phyloP scores from a whole-genome alignment of 2,888 invertebrate genomes.

The Halictus quadricinctus region DNA sequence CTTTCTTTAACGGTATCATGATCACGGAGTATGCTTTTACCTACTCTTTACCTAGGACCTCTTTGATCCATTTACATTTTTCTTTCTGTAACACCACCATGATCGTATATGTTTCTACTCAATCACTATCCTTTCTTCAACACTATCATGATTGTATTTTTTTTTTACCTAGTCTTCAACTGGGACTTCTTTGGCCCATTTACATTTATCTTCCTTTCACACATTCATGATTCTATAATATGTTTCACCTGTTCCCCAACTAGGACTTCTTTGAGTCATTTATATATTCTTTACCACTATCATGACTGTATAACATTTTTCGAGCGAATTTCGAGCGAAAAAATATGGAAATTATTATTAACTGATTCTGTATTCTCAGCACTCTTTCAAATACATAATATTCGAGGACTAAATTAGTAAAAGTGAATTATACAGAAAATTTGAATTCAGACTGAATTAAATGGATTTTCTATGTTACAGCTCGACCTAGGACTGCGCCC shows the following conservation, averaged over 20 bases:
- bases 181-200: too few species aligned
- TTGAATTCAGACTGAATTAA: neutral
- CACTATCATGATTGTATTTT: neutral
- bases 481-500: neutral
- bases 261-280: too few species aligned
- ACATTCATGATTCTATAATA: too few species aligned
- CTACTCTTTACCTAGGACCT: neutral
- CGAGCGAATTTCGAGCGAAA: too few species aligned
- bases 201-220: too few species aligned
- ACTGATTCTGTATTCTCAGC: neutral
- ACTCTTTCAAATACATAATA: neutral
- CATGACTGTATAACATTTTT: too few species aligned
- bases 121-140: neutral
- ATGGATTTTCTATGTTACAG: neutral
- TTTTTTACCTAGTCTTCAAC: too few species aligned
- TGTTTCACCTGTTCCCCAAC: too few species aligned
- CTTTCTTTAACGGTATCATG: neutral
- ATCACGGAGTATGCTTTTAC: neutral
- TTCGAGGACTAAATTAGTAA: neutral
- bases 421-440: neutral
- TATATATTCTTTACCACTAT: too few species aligned
- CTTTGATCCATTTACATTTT: neutral
- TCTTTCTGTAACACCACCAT: neutral
- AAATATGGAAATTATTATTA: neutral
- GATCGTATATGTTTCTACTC: neutral